phyloP scores from a whole-genome alignment of 2,888 invertebrate genomes.

The Bimastos eiseni region DNA sequence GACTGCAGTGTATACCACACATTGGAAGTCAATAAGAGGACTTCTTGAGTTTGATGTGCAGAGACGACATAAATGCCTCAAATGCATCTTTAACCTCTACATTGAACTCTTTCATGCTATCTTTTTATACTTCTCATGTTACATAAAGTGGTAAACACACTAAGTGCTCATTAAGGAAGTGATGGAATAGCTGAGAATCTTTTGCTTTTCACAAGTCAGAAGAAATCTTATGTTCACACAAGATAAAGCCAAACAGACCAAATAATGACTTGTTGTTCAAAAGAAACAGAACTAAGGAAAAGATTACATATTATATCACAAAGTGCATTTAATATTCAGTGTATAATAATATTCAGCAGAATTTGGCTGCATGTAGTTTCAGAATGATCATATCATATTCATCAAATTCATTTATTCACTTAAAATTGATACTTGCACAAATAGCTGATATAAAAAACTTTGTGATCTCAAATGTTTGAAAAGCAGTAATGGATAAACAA shows the following conservation, averaged over 20 bases:
- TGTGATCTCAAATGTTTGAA: background rate
- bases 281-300: background rate
- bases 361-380: background rate
- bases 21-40: no score
- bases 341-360: background rate
- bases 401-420: background rate
- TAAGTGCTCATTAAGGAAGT: background rate
- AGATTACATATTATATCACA: background rate
- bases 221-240: background rate
- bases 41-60: background rate
- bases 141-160: background rate
- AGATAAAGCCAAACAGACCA: background rate
- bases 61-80: background rate
- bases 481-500: no score
- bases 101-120: background rate
- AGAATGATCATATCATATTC: background rate
- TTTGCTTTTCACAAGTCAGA: conserved; percentile 13
- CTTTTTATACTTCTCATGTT: background rate
- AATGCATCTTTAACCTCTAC: background rate
- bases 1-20: no score
- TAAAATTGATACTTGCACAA: background rate
- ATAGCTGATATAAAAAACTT: background rate
- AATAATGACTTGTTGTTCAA: background rate
- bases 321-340: background rate
- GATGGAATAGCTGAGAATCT: background rate